Conservation (phyloP, 2,797 vertebrate genomes). For the Cossypha caffra region DNA sequence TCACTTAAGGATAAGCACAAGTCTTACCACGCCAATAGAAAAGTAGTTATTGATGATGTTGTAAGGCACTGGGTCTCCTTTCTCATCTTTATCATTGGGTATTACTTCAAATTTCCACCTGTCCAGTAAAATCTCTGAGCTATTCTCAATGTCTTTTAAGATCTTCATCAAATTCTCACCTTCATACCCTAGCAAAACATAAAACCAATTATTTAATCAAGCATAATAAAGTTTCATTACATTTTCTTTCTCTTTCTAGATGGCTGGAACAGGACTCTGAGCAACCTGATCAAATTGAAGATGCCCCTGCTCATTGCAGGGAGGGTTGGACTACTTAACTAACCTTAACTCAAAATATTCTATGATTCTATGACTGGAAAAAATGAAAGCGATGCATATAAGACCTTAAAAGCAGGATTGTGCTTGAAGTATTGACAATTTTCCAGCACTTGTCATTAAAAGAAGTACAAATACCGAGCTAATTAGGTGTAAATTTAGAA, state of each 20-base stretch:
- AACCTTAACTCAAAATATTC: not conserved
- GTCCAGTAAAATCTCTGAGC: conserved; percentile 88
- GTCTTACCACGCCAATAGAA: conserved; percentile 94
- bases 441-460: not conserved
- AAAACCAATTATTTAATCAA: not conserved
- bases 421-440: not conserved
- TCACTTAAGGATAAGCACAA: conserved; percentile 19
- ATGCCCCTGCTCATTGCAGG: not conserved
- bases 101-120: conserved; percentile 94
- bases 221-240: not conserved
- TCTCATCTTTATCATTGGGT: conserved; percentile 90
- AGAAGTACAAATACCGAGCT: not conserved
- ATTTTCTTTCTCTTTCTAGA: not conserved
- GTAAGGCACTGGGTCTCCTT: conserved; percentile 94
- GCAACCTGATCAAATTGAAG: not conserved
- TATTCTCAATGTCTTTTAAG: conserved; percentile 90
- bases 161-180: conserved; percentile 93
- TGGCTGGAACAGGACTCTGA: not conserved
- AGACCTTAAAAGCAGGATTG: not conserved
- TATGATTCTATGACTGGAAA: not conserved
- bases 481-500: not conserved
- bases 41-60: conserved; percentile 97
- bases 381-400: not conserved
- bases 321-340: not conserved
- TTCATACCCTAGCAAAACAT: conserved; percentile 84